Conservation (phyloP, 2,888 invertebrate genomes). For the Lymantria monacha region DNA sequence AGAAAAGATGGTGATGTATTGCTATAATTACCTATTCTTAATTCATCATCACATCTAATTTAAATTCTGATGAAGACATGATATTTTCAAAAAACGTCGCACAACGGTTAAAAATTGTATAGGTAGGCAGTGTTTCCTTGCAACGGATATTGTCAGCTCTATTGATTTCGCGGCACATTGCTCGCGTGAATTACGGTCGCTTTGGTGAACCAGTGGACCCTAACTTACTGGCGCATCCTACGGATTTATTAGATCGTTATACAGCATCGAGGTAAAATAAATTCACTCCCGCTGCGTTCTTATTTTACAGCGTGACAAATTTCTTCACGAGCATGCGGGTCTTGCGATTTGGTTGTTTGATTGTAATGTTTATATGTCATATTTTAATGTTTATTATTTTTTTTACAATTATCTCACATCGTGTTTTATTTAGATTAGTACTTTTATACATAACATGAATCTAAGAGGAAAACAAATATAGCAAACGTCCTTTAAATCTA, state of each 20-base stretch:
- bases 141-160: conserved; percentile 52
- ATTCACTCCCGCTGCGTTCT: conserved; percentile 62
- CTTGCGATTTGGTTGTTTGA: conserved; percentile 41
- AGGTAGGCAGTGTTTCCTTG: conserved; percentile 29
- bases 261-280: conserved; percentile 69
- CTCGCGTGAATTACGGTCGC: conserved; percentile 64
- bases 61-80: conserved; percentile 22
- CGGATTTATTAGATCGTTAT: conserved; percentile 76
- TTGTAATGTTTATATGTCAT: conserved; percentile 15
- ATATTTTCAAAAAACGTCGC: conserved; percentile 31
- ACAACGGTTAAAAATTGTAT: conserved; percentile 21
- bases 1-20: too few species aligned
- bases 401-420: background rate
- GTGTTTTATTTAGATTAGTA: too few species aligned
- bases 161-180: conserved; percentile 80
- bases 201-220: conserved; percentile 70
- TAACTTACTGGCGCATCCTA: conserved; percentile 64
- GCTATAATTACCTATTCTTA: too few species aligned
- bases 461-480: too few species aligned
- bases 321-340: conserved; percentile 32
- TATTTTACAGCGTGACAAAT: conserved; percentile 69
- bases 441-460: too few species aligned
- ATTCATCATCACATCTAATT: background rate
- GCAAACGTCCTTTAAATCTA: too few species aligned
- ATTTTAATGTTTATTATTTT: background rate